phyloP scores from a whole-genome alignment of 2,888 invertebrate species.

The Lamellibrachia columna region DNA sequence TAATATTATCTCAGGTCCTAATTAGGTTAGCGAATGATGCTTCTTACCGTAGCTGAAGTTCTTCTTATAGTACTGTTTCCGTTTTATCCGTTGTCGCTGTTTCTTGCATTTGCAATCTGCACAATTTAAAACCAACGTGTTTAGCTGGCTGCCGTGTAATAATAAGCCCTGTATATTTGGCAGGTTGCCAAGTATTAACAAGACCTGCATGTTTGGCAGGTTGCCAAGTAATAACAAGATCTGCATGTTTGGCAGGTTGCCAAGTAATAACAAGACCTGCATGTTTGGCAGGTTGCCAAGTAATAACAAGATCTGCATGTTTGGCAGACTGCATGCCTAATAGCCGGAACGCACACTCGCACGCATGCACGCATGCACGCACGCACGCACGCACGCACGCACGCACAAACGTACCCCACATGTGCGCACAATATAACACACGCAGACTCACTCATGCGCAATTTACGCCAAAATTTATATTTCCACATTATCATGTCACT shows the following conservation, averaged over 20 bases:
- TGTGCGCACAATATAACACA: neutral
- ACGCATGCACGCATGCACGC: neutral
- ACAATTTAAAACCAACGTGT: neutral
- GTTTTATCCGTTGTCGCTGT: conserved; percentile 18
- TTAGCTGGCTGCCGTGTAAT: no score
- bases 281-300: neutral
- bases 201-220: neutral
- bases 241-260: neutral
- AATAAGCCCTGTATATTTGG: no score
- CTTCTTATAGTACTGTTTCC: conserved; percentile 21
- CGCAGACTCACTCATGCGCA: neutral
- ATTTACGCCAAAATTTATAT: no score
- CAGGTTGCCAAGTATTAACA: no score
- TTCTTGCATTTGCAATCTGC: conserved; percentile 30
- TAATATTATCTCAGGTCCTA: neutral
- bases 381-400: neutral
- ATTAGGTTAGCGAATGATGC: neutral
- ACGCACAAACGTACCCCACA: neutral
- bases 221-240: no score
- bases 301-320: neutral
- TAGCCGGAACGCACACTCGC: neutral
- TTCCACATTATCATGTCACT: no score
- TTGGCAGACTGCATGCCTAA: neutral
- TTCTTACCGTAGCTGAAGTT: conserved; percentile 22
- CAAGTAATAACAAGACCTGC: neutral